These are phyloP conservation scores for Eudyptes chrysolophus DNA, from an alignment of 2,113 vertebrate genomes.

Conservation along the genomic window DNA sequence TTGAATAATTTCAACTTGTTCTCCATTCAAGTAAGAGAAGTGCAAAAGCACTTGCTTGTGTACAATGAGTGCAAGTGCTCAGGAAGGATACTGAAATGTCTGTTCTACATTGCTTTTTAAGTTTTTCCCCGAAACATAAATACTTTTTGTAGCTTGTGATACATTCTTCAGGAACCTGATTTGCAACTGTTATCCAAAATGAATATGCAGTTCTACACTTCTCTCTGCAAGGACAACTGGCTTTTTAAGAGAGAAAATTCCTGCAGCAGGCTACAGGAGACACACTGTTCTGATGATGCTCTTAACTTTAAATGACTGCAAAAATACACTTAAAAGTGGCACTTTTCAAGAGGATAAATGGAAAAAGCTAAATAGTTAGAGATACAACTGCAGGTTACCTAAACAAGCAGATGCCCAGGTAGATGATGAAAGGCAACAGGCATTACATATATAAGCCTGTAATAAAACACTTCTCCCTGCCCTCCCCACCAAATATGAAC, in stretches of 20 bases:
- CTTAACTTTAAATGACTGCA: not conserved
- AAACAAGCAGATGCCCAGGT: not conserved
- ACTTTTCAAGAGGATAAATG: not conserved
- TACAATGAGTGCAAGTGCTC: not conserved
- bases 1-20: not conserved
- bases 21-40: not conserved
- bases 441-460: not conserved
- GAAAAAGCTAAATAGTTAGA: not conserved
- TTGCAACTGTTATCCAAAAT: not conserved
- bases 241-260: not conserved
- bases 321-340: not conserved
- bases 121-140: not conserved
- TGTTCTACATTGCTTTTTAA: not conserved
- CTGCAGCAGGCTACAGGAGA: not conserved
- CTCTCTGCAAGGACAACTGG: not conserved
- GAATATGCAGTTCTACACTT: not conserved
- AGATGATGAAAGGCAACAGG: not conserved
- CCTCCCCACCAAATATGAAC: not conserved
- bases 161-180: not conserved
- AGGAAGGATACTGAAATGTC: not conserved
- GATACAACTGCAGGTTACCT: not conserved
- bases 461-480: not conserved
- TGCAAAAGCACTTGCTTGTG: not conserved
- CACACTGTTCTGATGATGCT: not conserved
- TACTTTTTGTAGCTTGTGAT: not conserved